Evolutionary conservation across 1,140 invertebrate genomes (phyloP).

Genomic region (Antheraea pernyi): DNA sequence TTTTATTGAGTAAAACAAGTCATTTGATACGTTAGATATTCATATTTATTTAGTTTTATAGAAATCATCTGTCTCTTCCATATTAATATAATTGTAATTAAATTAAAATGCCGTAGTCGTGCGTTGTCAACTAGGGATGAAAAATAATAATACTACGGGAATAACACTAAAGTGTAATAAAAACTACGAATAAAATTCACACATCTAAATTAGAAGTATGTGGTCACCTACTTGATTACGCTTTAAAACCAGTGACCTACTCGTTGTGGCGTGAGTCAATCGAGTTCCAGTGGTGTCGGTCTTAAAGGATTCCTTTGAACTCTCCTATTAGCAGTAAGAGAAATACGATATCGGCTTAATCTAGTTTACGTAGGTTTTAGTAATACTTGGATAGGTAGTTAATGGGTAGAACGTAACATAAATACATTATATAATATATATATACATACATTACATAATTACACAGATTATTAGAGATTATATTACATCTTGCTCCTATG

Average conservation of each 20-base stretch:
- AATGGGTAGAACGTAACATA: not conserved
- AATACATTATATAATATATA: too few species aligned
- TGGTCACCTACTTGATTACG: not conserved
- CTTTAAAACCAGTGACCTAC: not conserved
- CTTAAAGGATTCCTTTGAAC: conserved; percentile 21
- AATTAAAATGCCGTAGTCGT: too few species aligned
- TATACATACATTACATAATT: too few species aligned
- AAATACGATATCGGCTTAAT: not conserved
- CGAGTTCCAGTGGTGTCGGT: conserved; percentile 15
- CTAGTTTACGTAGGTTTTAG: not conserved
- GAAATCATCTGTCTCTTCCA: too few species aligned
- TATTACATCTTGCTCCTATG: not conserved
- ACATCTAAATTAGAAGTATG: not conserved
- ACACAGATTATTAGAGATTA: not conserved
- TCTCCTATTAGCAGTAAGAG: not conserved
- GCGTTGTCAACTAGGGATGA: too few species aligned
- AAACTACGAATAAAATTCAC: not conserved
- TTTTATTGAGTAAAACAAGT: too few species aligned
- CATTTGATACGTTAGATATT: too few species aligned
- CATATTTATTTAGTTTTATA: too few species aligned
- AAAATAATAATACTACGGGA: too few species aligned
- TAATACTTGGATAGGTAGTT: not conserved
- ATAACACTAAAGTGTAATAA: too few species aligned
- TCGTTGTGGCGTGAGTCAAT: not conserved
- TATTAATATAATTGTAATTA: too few species aligned